Conservation (phyloP, 2,888 invertebrate genomes). For the Agrilus biguttatus region DNA sequence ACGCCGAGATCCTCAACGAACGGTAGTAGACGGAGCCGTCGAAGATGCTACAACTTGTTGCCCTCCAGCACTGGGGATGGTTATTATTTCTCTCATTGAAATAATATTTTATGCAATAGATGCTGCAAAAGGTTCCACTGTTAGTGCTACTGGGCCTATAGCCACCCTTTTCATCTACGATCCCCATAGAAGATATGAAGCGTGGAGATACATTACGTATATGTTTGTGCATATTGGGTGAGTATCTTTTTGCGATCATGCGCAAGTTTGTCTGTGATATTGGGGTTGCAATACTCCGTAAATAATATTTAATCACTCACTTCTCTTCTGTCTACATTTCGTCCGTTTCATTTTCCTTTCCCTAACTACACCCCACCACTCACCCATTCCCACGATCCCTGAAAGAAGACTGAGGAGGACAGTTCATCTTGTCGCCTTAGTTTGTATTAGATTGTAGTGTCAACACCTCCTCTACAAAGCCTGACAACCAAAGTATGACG, state of each 20-base stretch:
- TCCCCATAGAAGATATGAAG: constrained; percentile 70
- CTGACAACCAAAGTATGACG: no score
- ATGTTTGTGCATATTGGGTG: constrained; percentile 94
- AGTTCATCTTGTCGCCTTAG: no score
- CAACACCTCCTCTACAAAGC: no score
- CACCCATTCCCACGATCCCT: no score
- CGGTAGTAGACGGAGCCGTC: constrained; percentile 9
- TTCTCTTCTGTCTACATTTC: no score
- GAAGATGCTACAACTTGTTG: constrained; percentile 73
- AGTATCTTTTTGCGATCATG: constrained; percentile 18
- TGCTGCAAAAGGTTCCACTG: constrained; percentile 25
- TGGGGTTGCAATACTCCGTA: no score
- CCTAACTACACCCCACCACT: no score
- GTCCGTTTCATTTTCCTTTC: no score
- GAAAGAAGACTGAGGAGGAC: no score
- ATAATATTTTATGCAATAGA: constrained; percentile 50
- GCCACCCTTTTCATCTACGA: constrained; percentile 76
- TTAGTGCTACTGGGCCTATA: constrained; percentile 47
- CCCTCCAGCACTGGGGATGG: constrained; percentile 87
- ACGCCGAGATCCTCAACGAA: constrained; percentile 14
- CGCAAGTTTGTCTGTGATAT: no score
- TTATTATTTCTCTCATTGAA: constrained; percentile 76
- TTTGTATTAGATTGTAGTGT: no score
- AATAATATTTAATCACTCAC: no score
- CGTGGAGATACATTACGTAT: constrained; percentile 88